Conservation (phyloP, 1,140 invertebrate genomes). For the Diachasmimorpha longicaudata region DNA sequence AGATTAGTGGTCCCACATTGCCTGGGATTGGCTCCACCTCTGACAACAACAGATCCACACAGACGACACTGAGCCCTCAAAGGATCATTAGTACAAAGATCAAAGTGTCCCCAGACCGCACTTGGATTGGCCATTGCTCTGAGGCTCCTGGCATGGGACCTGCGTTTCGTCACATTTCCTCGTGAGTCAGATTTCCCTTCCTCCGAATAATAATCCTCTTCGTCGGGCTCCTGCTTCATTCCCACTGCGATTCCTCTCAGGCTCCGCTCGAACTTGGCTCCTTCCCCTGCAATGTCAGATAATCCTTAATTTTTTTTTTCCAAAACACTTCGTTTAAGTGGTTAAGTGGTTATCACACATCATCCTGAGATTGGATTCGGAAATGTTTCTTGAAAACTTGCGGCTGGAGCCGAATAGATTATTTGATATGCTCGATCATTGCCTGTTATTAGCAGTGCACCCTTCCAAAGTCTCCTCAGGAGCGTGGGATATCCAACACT, state of each 20-base stretch:
- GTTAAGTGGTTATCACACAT: too few relatives aligned
- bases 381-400: too few relatives aligned
- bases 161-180: constrained; percentile 41
- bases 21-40: constrained; percentile 58
- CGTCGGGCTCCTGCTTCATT: constrained; percentile 57
- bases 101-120: constrained; percentile 61
- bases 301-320: too few relatives aligned
- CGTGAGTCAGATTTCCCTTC: constrained; percentile 30
- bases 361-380: too few relatives aligned
- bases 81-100: constrained; percentile 56
- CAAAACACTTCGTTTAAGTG: too few relatives aligned
- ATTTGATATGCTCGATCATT: too few relatives aligned
- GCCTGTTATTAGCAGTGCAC: too few relatives aligned
- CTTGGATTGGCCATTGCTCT: constrained; percentile 60
- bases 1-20: constrained; percentile 61
- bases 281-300: background rate
- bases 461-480: too few relatives aligned
- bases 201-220: constrained; percentile 45
- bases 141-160: constrained; percentile 55
- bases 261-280: background rate
- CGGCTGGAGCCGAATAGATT: too few relatives aligned
- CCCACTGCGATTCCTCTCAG: constrained; percentile 14
- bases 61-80: constrained; percentile 58
- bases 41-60: constrained; percentile 58
- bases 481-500: too few relatives aligned